Percentiles rank a stretch among this genome's conserved stretches.
Conservation (phyloP, 2,888 invertebrate species). For the Onchidella celtica region DNA sequence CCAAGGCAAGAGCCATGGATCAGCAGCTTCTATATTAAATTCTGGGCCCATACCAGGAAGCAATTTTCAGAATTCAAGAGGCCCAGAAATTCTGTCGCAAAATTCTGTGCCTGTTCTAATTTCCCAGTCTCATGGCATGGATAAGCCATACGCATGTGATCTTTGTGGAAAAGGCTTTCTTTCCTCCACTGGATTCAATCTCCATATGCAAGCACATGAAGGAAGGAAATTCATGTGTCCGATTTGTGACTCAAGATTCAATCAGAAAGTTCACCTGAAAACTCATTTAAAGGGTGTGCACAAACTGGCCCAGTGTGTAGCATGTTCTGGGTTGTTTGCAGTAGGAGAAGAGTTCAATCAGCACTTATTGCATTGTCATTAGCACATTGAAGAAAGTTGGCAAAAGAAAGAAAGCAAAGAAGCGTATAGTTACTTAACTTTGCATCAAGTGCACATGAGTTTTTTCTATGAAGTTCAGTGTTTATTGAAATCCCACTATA, state of each 20-base stretch:
- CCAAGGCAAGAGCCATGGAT: no score
- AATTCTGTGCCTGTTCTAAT: no score
- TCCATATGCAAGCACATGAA: constrained; percentile 41
- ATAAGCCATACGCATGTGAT: constrained; percentile 33
- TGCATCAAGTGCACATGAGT: no score
- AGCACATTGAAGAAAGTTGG: no score
- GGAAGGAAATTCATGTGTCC: constrained; percentile 33
- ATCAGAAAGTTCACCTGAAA: constrained; percentile 47
- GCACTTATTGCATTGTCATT: constrained; percentile 28
- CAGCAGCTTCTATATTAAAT: no score
- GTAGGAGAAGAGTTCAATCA: constrained; percentile 29
- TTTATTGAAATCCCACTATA: no score
- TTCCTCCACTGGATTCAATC: constrained; percentile 25
- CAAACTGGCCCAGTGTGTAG: constrained; percentile 35
- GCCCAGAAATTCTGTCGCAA: background rate
- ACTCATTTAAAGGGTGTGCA: constrained; percentile 38
- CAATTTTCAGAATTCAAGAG: no score
- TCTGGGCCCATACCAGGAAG: no score
- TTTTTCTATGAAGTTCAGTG: no score
- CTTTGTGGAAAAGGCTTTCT: constrained; percentile 46
- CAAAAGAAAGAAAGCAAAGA: no score
- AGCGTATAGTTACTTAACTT: no score
- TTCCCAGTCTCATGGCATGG: no score
- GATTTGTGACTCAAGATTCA: constrained; percentile 43
- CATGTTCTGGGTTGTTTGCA: constrained; percentile 29